Conservation (phyloP, 2,113 vertebrate genomes). For the Myotis yumanensis region DNA sequence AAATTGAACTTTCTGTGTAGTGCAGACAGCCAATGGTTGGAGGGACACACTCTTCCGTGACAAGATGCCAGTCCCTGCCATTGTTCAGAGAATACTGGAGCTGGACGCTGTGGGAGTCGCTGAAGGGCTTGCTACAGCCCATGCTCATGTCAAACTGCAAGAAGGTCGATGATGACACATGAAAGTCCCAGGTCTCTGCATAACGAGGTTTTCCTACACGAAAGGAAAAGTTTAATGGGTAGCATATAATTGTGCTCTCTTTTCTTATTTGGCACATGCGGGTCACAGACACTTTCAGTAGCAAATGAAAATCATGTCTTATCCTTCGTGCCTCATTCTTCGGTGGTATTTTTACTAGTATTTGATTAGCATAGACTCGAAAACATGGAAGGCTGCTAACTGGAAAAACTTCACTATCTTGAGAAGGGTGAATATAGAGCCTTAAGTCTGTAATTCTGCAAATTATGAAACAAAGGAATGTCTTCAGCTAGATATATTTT, state of each 20-base stretch:
- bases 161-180: conserved; percentile 94
- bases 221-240: not conserved
- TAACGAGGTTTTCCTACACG: conserved; percentile 93
- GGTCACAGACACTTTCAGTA: not conserved
- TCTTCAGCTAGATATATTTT: not conserved
- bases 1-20: conserved; percentile 94
- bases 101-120: conserved; percentile 88
- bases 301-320: not conserved
- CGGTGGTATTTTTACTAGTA: not conserved
- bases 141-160: conserved; percentile 97
- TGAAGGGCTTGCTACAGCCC: conserved; percentile 96
- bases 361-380: not conserved
- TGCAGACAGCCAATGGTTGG: conserved; percentile 95
- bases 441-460: not conserved
- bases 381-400: not conserved
- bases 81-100: conserved; percentile 96
- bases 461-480: not conserved
- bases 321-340: not conserved
- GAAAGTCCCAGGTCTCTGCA: conserved; percentile 98
- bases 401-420: not conserved
- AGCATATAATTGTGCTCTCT: not conserved
- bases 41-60: conserved; percentile 96
- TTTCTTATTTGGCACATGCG: not conserved
- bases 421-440: not conserved
- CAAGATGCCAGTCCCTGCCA: conserved; percentile 93